A percentile compares a stretch with the other conserved stretches of the same genome.
phyloP scores from a whole-genome alignment of 2,113 vertebrate species.

The Halichoeres trimaculatus region DNA sequence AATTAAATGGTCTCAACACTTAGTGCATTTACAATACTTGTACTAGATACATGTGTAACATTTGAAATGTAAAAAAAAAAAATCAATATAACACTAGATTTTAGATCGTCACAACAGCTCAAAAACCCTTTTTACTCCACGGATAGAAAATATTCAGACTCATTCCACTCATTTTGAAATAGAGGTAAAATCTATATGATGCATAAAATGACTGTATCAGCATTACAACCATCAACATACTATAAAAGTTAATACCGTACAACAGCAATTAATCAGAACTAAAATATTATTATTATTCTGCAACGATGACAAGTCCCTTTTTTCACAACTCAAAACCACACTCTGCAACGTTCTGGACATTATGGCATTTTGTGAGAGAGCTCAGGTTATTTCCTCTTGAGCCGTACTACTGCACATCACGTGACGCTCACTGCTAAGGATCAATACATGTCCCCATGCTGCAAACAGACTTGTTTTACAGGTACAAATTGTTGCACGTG shows the following conservation, averaged over 20 bases:
- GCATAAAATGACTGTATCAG: slow-evolving; percentile 44
- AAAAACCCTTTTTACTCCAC: slow-evolving; percentile 18
- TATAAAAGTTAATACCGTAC: slow-evolving; percentile 39
- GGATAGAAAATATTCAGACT: slow-evolving; percentile 47
- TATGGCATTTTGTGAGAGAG: slow-evolving; percentile 28
- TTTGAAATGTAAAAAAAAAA: slow-evolving; percentile 11
- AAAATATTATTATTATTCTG: slow-evolving; percentile 32
- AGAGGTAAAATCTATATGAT: slow-evolving; percentile 53
- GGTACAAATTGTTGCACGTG: slow-evolving; percentile 41
- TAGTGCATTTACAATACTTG: slow-evolving; percentile 35
- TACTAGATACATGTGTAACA: neutral
- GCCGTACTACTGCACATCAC: slow-evolving; percentile 3
- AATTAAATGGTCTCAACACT: neutral
- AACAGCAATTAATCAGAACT: slow-evolving; percentile 38
- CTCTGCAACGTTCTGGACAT: slow-evolving; percentile 14
- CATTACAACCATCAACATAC: slow-evolving; percentile 43
- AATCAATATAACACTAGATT: neutral
- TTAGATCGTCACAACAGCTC: slow-evolving; percentile 25
- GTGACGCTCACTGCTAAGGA: slow-evolving; percentile 35
- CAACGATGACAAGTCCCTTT: slow-evolving; percentile 17
- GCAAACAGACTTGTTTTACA: slow-evolving; percentile 32
- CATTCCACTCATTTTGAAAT: slow-evolving; percentile 28
- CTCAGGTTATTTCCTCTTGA: slow-evolving; percentile 15
- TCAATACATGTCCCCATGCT: slow-evolving; percentile 40
- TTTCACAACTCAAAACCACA: neutral